These are phyloP conservation scores for Caerostris extrusa DNA, from an alignment of 1,140 invertebrate species.

Conservation along the genomic window DNA sequence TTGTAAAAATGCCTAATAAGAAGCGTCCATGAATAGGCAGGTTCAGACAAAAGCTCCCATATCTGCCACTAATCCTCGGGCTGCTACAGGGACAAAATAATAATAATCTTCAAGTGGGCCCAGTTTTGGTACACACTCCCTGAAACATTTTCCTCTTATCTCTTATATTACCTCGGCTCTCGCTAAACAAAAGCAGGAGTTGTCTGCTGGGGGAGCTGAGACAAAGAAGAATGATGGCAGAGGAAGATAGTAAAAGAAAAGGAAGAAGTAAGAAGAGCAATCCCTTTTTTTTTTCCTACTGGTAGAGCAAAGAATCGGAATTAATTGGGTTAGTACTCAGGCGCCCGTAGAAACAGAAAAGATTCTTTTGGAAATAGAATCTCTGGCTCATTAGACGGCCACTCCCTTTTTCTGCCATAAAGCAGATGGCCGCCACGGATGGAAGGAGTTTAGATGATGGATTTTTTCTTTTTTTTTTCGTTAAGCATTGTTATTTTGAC, in stretches of 20 bases:
- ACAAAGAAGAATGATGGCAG: not conserved
- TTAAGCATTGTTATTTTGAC: not conserved
- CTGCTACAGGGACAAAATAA: not conserved
- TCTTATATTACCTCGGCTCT: not conserved
- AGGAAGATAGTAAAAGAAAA: not conserved
- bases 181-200: not conserved
- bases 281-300: not conserved
- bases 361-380: slow-evolving; percentile 18
- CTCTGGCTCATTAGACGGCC: not conserved
- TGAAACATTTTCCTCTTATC: not conserved
- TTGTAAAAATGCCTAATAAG: not conserved
- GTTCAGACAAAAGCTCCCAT: not conserved
- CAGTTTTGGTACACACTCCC: not conserved
- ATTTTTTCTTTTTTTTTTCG: not conserved
- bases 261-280: not conserved
- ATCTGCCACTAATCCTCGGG: not conserved
- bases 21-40: not conserved
- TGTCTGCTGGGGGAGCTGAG: not conserved
- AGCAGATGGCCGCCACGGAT: not conserved
- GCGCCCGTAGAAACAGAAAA: not conserved
- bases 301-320: not conserved
- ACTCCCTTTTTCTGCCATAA: not conserved
- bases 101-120: not conserved
- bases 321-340: slow-evolving; percentile 35
- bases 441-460: not conserved